Conservation (phyloP, 2,113 vertebrate genomes). For the Ictidomys tridecemlineatus region DNA sequence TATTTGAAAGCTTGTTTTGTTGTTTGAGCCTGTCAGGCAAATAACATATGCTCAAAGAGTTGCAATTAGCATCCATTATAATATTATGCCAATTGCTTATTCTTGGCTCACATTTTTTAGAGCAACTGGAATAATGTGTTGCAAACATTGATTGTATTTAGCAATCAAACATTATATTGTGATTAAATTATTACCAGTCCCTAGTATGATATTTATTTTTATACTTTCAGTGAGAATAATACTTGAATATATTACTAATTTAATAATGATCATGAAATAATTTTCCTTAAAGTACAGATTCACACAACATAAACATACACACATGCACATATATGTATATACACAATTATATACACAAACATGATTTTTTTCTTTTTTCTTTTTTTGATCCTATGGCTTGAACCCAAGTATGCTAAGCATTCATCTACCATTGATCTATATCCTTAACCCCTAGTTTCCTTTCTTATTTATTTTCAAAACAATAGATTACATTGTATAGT, state of each 20-base stretch:
- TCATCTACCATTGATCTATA: background rate
- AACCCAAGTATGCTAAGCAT: too few species aligned
- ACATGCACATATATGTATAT: background rate
- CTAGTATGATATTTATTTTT: background rate
- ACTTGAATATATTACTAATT: background rate
- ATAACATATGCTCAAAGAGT: slow-evolving; percentile 56
- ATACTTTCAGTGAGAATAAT: slow-evolving; percentile 57
- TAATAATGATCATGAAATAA: slow-evolving; percentile 5
- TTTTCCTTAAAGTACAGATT: background rate
- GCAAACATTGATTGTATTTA: slow-evolving; percentile 10
- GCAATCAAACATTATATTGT: background rate
- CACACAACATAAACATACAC: background rate
- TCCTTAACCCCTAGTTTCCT: background rate
- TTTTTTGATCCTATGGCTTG: background rate
- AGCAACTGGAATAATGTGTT: slow-evolving; percentile 30
- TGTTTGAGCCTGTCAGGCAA: slow-evolving; percentile 57
- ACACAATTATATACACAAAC: background rate
- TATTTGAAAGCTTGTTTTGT: slow-evolving; percentile 54
- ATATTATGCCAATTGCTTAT: slow-evolving; percentile 74
- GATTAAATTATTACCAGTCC: background rate
- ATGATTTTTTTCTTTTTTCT: background rate
- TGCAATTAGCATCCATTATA: slow-evolving; percentile 61
- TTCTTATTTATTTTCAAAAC: background rate
- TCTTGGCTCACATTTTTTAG: slow-evolving; percentile 59
- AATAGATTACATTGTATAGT: background rate